Evolutionary conservation across 2,888 invertebrate genomes (phyloP).

Genomic region (Ennomos quercinarius): DNA sequence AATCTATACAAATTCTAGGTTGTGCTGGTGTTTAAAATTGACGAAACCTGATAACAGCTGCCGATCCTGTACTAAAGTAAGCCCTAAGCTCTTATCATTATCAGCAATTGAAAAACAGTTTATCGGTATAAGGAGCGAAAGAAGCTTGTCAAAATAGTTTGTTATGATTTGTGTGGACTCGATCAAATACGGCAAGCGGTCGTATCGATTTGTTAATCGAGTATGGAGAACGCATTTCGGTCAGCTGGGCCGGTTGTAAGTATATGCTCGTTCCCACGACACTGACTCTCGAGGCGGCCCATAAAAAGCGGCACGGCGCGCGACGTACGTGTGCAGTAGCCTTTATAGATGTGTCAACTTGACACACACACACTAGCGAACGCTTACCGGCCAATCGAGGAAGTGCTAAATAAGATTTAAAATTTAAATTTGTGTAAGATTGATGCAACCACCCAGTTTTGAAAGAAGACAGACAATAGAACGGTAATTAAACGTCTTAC

Average conservation of each 20-base stretch:
- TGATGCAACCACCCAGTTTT: too few relatives aligned
- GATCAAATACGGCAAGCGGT: constrained; percentile 71
- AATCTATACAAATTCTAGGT: too few relatives aligned
- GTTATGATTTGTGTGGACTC: constrained; percentile 56
- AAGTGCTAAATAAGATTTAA: constrained; percentile 31
- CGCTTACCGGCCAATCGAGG: constrained; percentile 22
- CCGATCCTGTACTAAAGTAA: constrained; percentile 45
- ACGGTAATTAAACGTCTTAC: constrained; percentile 18
- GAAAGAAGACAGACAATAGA: constrained; percentile 29
- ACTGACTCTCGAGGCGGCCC: constrained; percentile 77
- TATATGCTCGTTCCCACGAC: constrained; percentile 84
- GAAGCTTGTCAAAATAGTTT: constrained; percentile 60
- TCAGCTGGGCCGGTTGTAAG: constrained; percentile 81
- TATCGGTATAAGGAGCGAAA: constrained; percentile 61
- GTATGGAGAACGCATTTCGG: constrained; percentile 85
- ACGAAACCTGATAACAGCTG: constrained; percentile 46
- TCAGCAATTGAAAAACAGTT: constrained; percentile 47
- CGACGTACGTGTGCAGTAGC: constrained; percentile 80
- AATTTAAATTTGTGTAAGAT: neutral
- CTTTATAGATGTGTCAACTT: constrained; percentile 71
- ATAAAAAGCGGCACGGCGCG: constrained; percentile 82
- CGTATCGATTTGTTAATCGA: constrained; percentile 83
- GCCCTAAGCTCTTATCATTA: constrained; percentile 57
- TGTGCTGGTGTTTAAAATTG: too few relatives aligned
- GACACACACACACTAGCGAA: constrained; percentile 30